Evolutionary conservation across 2,113 vertebrate species (phyloP).

Genomic region (Nothocercus julius): DNA sequence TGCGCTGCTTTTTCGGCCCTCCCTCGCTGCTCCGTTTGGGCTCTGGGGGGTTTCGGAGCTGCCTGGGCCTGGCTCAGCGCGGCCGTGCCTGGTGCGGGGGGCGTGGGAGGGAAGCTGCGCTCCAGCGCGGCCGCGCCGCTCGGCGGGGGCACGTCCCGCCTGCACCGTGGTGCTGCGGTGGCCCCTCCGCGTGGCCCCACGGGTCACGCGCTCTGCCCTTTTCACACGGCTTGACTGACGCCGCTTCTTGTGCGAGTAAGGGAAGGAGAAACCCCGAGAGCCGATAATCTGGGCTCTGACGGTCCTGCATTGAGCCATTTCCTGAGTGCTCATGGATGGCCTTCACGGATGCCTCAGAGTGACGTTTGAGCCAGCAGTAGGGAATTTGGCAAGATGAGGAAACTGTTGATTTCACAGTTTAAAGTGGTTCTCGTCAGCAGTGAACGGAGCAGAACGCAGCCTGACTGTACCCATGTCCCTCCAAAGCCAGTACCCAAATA

Average conservation of each 20-base stretch:
- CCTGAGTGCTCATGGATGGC: neutral
- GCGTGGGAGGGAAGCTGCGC: neutral
- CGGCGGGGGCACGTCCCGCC: neutral
- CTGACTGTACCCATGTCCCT: neutral
- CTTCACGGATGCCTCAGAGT: neutral
- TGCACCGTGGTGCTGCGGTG: neutral
- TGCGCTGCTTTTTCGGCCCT: neutral
- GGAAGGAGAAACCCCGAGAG: neutral
- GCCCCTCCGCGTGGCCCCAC: neutral
- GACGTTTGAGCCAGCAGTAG: slow-evolving; percentile 6
- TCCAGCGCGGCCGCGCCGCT: neutral
- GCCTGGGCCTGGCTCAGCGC: neutral
- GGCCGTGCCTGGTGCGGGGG: rapidly evolving
- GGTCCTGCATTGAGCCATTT: neutral
- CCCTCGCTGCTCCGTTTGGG: neutral
- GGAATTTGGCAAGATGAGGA: neutral
- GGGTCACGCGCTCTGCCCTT: neutral
- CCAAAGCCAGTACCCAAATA: neutral
- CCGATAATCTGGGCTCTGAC: neutral
- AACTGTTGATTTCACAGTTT: slow-evolving; percentile 9
- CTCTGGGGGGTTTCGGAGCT: neutral
- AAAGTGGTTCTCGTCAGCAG: slow-evolving; percentile 8
- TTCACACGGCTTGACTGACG: neutral
- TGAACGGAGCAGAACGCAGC: neutral
- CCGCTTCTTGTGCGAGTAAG: neutral